Base-by-base conservation (phyloP, 2,888 invertebrate genomes). In the Leptarthrus brevirostris region DNA sequence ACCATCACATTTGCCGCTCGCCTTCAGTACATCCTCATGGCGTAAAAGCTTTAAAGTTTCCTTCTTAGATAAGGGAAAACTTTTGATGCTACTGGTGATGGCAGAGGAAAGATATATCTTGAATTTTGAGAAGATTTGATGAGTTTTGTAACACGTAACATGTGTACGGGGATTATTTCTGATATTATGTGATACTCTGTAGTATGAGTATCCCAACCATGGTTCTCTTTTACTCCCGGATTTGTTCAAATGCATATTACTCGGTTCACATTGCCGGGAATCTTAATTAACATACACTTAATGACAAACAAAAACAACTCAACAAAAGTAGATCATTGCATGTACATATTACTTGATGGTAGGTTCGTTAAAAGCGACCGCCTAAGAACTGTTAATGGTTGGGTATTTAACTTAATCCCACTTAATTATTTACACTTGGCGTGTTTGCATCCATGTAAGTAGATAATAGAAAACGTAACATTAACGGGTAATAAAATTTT, bases 1-100 rank as follows among this genome's bases (percentile, higher is more conserved):
- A 58, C 26, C 58, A 58, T 58, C 58, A 58, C 58, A 58, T 58
- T 44, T 24, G 64, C 26, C 22, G 44, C 16, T 64, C 44, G 64
- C 44, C 44, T 44, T 44, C 44, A n/a, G 64, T 22, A 24, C 20
- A 26, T 64, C 18, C 47, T 54, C 26, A 22, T 14, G n/a, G 64
- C 24, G 44, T 64, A 26, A 64, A 64, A 64, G 47, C 64, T 64
- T 64, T 64, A 64, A 64, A 64, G 64, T 47, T 64, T 44, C 14
- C 16, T 22, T 36, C 44, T 36, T 44, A 47, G 64, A 64, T 58
- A 58, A 58, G 36, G 20, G 58, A 58, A 58, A 58, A 58, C 58
- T 58, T 58, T 20, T 18, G 20, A 16, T 36, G 36, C 58, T 58
- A 5, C 36, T 58, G 58, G 2, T 40, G n/a, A 40, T 40, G n/a